phyloP scores from a whole-genome alignment of 2,113 vertebrate species.

The Glaucidium brasilianum region DNA sequence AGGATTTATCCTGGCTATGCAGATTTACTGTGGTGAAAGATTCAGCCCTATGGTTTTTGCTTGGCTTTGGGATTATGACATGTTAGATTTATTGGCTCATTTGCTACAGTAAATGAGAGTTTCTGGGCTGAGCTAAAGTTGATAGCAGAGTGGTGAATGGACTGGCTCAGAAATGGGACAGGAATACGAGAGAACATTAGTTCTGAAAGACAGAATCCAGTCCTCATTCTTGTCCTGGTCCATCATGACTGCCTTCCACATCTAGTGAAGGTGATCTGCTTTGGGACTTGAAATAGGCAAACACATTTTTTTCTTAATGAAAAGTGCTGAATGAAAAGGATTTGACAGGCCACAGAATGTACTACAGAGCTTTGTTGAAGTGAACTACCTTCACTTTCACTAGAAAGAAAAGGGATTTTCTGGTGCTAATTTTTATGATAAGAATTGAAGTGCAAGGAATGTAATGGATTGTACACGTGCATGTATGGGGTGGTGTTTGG shows the following conservation, averaged over 20 bases:
- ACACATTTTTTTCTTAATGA: neutral
- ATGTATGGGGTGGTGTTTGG: neutral
- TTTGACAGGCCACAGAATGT: neutral
- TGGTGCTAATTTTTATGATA: neutral
- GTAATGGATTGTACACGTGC: neutral
- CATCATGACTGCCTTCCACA: neutral
- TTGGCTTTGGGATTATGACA: neutral
- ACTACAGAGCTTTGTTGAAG: neutral
- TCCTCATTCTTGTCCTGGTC: neutral
- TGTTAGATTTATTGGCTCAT: conserved; percentile 25
- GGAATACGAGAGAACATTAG: neutral
- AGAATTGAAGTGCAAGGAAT: neutral
- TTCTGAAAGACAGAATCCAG: neutral
- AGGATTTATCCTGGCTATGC: neutral
- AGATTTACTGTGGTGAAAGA: neutral
- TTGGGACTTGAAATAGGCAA: neutral
- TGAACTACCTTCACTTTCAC: neutral
- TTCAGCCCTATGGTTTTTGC: neutral
- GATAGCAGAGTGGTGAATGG: neutral
- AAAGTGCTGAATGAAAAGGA: neutral
- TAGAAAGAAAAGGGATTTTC: neutral
- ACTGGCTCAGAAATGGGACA: neutral
- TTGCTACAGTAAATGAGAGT: conserved; percentile 1
- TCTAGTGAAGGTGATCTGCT: neutral
- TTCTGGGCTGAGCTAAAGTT: neutral